Evolutionary conservation across 2,888 invertebrate genomes (phyloP), one percentile per base, ranked within the genome.

Genomic region (Sinodicranocentrus sp.): DNA sequence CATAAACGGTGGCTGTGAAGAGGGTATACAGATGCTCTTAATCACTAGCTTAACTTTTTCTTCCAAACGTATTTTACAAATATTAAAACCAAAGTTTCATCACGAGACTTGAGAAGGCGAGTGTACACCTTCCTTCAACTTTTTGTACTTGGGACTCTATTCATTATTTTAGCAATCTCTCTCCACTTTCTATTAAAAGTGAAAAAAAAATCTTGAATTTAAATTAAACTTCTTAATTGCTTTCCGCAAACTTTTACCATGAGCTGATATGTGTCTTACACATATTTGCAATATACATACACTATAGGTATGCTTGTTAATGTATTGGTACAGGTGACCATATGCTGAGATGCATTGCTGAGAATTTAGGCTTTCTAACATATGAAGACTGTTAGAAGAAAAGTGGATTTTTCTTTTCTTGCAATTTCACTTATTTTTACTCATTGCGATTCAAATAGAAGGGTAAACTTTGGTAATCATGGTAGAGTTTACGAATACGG

Each of bases 191-290:
- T 52, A 76, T 76, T 76, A 76, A 76, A 54, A 76, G 43, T 57
- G 54, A 63, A 75, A 59, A n/a, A n/a, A 39, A 75, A 75, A 75
- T 75, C 61, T 33, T 48, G 67, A 76, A 76, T 76, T 76, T 76
- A 76, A 76, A 76, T 76, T 76, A 76, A 76, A 76, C 76, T 76
- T 76, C 67, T 67, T 76, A 67, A 76, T 76, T 76, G 76, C 67
- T 76, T 76, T 76, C 76, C 21, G 8, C 67, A 43, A 67, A 44
- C 44, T 67, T 67, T 44, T 25, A 43, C 21, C 17, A 63, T n/a
- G 48, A n/a, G 13, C 48, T 48, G 15, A 33, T 33, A 33, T 33
- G 48, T 48, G 15, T n/a, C 10, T 48, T n/a, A 10, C 48, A 48
- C 5, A 33, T 3, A n/a, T n/a, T n/a, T n/a, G 33, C 10, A 10